Base-by-base conservation (phyloP, 2,797 vertebrate genomes). In the Chaunax sp. region DNA sequence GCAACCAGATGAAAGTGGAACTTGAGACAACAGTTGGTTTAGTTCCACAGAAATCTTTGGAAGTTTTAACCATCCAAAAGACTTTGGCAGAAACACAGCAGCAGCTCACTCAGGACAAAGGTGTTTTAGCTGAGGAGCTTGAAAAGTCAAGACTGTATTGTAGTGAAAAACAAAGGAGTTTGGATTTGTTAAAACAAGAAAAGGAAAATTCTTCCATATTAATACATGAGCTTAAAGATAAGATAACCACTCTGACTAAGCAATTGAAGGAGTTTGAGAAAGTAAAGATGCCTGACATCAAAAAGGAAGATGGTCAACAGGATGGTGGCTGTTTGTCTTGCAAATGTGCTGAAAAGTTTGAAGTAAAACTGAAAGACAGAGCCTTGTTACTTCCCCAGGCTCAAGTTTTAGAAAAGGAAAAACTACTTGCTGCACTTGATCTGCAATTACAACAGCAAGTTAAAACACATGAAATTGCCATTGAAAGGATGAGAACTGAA, bases 111-210 rank as follows among this genome's bases (percentile, higher is more conserved):
- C 85, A 92, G 38, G 75, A 90, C 75, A 72, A 79, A 79, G 61
- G 9, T 33, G 13, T 0, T 78, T 45, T 84, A 13, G 52, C 55
- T 3, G 20, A 58, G 9, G 71, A 89, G 25, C 72, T 87, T 2
- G 80, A 91, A 56, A 80, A 83, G 20, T 47, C 82, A 6, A 64
- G 61, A 10, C 19, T 60, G 5, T 69, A 54, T 19, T 80, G 72
- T 49, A 35, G 75, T 15, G 91, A 87, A 79, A 51, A 72, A 10
- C 79, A 88, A 18, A 71, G 2, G 7, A 79, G 82, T 46, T 73
- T 94, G 50, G 92, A 94, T 77, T 72, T 79, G 7, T 22, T 92
- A 18, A 83, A 82, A 33, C 78, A 49, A 72, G 93, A 96, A 72
- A 93, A 91, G 40, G 90, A 93, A 26, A 71, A 84, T 12, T 73